These are phyloP conservation scores for Orthochromis malagaraziensis DNA, from an alignment of 2,113 vertebrate genomes.

Conservation along the genomic window DNA sequence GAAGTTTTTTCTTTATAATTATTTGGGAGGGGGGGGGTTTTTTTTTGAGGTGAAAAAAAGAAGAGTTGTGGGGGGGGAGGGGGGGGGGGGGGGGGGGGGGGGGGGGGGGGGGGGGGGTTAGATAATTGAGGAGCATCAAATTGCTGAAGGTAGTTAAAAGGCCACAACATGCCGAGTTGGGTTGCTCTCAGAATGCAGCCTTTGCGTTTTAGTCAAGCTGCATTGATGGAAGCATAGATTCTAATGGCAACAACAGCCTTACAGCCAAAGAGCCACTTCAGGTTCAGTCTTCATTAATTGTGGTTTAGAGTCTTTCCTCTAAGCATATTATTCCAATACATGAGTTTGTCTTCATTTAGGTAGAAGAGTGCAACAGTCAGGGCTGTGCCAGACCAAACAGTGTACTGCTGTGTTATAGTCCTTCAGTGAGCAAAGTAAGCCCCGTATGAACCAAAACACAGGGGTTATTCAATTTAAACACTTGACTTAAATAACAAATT, in stretches of 20 bases:
- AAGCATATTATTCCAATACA: slow-evolving; percentile 23
- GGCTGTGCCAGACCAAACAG: background rate
- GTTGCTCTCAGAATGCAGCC: slow-evolving; percentile 39
- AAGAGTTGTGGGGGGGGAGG: no score
- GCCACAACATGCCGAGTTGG: slow-evolving; percentile 80
- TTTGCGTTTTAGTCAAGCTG: slow-evolving; percentile 3
- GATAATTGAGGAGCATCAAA: slow-evolving; percentile 97
- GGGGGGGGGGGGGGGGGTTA: background rate
- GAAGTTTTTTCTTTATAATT: no score
- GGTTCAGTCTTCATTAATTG: slow-evolving; percentile 32
- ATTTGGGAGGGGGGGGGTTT: no score
- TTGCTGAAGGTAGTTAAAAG: slow-evolving; percentile 86
- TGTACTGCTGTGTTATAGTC: background rate
- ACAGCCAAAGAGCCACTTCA: background rate
- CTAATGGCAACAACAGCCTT: slow-evolving; percentile 25
- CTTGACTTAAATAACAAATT: slow-evolving; percentile 34
- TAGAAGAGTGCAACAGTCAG: background rate
- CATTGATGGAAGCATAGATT: slow-evolving; percentile 13
- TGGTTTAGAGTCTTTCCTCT: slow-evolving; percentile 15
- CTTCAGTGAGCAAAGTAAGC: background rate
- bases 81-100: no score
- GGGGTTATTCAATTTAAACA: slow-evolving; percentile 37
- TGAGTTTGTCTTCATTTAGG: slow-evolving; percentile 32
- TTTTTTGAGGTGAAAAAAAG: no score
- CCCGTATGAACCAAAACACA: background rate